Base-by-base conservation (phyloP, 2,888 invertebrate species). In the Gasteruption jaculator region DNA sequence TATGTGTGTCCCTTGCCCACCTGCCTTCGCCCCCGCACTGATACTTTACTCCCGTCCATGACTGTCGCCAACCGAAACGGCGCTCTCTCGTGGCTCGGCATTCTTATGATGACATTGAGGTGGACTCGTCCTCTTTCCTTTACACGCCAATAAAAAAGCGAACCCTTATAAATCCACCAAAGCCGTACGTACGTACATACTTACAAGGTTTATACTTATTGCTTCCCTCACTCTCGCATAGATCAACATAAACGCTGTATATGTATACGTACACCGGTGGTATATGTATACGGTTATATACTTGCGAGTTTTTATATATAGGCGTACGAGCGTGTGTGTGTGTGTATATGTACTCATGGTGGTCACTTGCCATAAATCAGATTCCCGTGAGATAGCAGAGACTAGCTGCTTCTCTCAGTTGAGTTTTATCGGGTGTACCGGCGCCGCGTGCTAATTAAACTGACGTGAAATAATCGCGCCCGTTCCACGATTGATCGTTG, bases 391-490 rank as follows among this genome's bases (percentile, higher is more conserved):
- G 68, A 68, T 69, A 68, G 60, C 59, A 51, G 50, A 47, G 50
- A n/a, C 63, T 58, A 63, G 64, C 57, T 61, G 59, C 63, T 61
- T 60, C 63, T 61, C 63, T 58, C 53, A 52, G 54, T 52, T 54
- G 62, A 63, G 58, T 68, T 68, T 68, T 68, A 68, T 68, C 66
- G 58, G 61, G 53, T 59, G 58, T 57, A 60, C 65, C 65, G 60
- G 61, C 62, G 61, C 63, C 66, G 65, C 60, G 65, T 63, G 63
- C 67, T 69, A 69, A 70, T 69, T 69, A 69, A 70, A 69, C 64
- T 63, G 68, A 68, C 68, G 63, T 65, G 63, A 61, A 69, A 69
- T 68, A 67, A 70, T 68, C 68, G 63, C 61, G 60, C 58, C 56
- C 56, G 57, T 58, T 62, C 58, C 60, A 68, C 61, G 65, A 69